phyloP scores from a whole-genome alignment of 2,797 vertebrate genomes.

The Xiphophorus birchmanni region DNA sequence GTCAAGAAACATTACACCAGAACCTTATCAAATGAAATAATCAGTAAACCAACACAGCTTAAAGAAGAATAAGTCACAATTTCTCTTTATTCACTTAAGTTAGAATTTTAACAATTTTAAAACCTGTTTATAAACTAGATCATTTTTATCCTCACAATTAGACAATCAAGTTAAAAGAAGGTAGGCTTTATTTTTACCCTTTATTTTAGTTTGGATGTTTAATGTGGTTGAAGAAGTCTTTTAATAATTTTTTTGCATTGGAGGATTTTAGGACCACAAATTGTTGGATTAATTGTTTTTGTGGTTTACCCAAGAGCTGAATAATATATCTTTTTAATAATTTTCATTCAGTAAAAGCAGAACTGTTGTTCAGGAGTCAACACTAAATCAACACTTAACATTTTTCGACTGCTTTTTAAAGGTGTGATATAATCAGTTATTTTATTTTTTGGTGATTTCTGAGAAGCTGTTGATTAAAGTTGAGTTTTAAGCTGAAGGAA shows the following conservation, averaged over 20 bases:
- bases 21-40: neutral
- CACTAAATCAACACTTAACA: neutral
- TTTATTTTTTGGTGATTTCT: neutral
- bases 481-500: neutral
- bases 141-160: neutral
- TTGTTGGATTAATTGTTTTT: neutral
- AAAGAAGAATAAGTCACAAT: neutral
- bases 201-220: neutral
- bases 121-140: neutral
- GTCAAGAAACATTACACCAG: neutral
- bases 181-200: neutral
- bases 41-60: neutral
- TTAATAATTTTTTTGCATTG: neutral
- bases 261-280: neutral
- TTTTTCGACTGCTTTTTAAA: neutral
- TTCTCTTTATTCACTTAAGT: neutral
- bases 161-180: neutral
- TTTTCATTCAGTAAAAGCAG: neutral
- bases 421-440: neutral
- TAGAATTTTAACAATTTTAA: neutral
- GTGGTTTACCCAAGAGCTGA: neutral
- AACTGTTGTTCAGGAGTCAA: neutral
- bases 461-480: neutral
- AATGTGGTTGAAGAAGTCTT: neutral
- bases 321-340: neutral